Base-by-base conservation (phyloP, 2,888 invertebrate species). In the Axea sp. region DNA sequence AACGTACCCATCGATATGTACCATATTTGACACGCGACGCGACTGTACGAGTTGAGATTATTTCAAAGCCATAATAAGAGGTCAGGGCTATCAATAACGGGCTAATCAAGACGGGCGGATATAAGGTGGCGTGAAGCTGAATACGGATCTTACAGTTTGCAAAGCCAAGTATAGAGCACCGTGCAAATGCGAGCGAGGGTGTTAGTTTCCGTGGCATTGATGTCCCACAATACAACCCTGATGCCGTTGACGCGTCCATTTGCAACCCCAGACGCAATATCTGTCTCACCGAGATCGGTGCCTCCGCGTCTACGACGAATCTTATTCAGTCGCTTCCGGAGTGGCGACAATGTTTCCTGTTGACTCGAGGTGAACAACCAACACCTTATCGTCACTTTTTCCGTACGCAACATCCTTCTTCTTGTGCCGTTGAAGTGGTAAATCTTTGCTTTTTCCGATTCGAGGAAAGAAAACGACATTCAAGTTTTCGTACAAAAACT, bases 181-280 rank as follows among this genome's bases (percentile, higher is more conserved):
- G 60, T 55, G 73, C 65, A 69, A 69, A 75, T 77, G 72, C 78
- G 76, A 81, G 78, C 77, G 76, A 71, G 76, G 84, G 80, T 82
- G 83, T 85, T 83, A 85, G 86, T 86, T 86, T 86, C 86, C 85
- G 85, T 80, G 78, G 83, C 84, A 87, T 87, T 86, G 86, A 86
- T 82, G 83, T 79, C 75, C 77, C 79, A 87, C 87, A 87, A 87
- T 87, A 85, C 83, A 83, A 76, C 78, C 73, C 77, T 82, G 84
- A 86, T 85, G 84, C 80, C 81, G 80, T 78, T 80, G 82, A 82
- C 82, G 82, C 80, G 79, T 80, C 81, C 79, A 82, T 83, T 83
- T 81, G 80, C 82, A 81, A 80, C 79, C 78, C 81, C 75, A 79
- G 74, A 69, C 75, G 75, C 69, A 74, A 77, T 76, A 76, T 75